phyloP scores from a whole-genome alignment of 2,888 invertebrate genomes.

The Lamellibrachia satsuma region DNA sequence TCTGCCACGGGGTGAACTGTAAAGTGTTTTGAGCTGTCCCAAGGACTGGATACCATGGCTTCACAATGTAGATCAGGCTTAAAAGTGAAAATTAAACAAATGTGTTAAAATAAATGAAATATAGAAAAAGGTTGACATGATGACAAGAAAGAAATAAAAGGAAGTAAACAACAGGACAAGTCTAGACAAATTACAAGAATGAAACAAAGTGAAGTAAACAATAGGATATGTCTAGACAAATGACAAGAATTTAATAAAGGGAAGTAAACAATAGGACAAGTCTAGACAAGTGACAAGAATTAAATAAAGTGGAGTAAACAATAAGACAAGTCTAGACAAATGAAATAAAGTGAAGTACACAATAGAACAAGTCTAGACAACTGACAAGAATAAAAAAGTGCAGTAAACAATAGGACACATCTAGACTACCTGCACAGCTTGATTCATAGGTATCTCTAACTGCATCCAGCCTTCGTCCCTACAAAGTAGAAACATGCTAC shows the following conservation, averaged over 20 bases:
- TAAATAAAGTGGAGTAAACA: no score
- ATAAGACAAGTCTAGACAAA: no score
- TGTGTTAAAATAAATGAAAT: background rate
- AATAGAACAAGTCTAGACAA: background rate
- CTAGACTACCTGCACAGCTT: slow-evolving; percentile 84
- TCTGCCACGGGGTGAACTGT: no score
- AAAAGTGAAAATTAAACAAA: background rate
- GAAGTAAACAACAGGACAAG: background rate
- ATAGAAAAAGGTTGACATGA: background rate
- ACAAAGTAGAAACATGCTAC: slow-evolving; percentile 18
- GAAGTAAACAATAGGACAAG: no score
- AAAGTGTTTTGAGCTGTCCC: no score
- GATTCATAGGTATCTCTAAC: slow-evolving; percentile 97
- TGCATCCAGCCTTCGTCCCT: slow-evolving; percentile 73
- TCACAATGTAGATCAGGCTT: background rate
- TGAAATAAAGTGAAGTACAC: background rate
- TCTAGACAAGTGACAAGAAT: no score
- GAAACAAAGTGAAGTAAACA: no score
- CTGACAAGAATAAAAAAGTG: background rate
- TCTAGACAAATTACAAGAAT: no score
- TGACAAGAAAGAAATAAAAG: background rate
- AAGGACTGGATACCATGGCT: no score
- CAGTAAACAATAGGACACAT: background rate
- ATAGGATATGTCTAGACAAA: no score
- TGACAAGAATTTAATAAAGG: no score